Evolutionary conservation across 2,888 invertebrate species (phyloP).

Genomic region (Cephus rjabovi): DNA sequence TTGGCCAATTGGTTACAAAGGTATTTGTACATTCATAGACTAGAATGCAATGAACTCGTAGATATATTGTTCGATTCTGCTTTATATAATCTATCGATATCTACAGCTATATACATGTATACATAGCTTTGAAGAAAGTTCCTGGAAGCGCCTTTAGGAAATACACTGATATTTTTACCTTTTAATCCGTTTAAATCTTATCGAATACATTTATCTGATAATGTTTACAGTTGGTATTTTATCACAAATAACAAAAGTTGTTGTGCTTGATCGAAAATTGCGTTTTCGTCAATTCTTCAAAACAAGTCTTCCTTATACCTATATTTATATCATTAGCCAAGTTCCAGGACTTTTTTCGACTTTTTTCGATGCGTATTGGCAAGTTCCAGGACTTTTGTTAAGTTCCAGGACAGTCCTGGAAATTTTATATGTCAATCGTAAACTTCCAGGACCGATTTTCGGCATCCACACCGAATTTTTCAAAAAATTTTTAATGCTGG

Average conservation of each 20-base stretch:
- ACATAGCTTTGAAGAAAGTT: not conserved
- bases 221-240: not conserved
- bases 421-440: too few species aligned
- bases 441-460: too few species aligned
- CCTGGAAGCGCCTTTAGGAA: not conserved
- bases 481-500: too few species aligned
- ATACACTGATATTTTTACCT: not conserved
- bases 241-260: not conserved
- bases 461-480: too few species aligned
- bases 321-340: too few species aligned
- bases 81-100: not conserved
- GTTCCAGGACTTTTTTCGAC: too few species aligned
- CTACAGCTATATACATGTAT: not conserved
- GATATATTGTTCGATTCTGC: not conserved
- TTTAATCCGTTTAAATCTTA: not conserved
- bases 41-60: not conserved
- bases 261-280: not conserved
- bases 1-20: not conserved
- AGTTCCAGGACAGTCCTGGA: too few species aligned
- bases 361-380: too few species aligned
- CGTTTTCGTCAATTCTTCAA: not conserved
- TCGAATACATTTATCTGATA: not conserved
- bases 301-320: too few species aligned
- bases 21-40: not conserved
- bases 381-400: too few species aligned